Conservation (phyloP, 2,113 vertebrate genomes). For the Tiliqua scincoides region DNA sequence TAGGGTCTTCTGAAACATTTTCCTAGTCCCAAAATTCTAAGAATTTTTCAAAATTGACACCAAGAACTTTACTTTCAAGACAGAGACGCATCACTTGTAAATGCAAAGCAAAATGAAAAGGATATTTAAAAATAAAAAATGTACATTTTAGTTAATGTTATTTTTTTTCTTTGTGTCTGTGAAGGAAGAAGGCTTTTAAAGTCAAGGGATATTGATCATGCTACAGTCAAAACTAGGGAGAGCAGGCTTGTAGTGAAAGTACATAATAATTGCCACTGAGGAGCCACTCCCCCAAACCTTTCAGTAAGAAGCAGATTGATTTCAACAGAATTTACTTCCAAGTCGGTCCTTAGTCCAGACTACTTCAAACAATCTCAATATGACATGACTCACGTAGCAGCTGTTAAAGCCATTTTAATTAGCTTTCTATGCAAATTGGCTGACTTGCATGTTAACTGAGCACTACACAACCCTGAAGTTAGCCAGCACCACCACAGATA, state of each 20-base stretch:
- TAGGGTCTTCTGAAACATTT: neutral
- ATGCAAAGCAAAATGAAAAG: neutral
- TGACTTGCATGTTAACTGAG: neutral
- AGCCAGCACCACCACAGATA: neutral
- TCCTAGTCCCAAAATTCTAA: neutral
- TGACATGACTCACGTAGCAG: no score
- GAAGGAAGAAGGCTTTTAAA: neutral
- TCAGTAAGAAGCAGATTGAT: neutral
- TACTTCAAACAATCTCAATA: neutral
- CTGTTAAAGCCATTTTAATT: neutral
- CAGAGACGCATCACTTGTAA: neutral
- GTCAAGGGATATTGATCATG: neutral
- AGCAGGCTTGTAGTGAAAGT: neutral
- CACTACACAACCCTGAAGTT: neutral
- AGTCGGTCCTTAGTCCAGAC: neutral
- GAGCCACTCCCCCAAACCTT: neutral
- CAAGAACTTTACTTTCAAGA: neutral
- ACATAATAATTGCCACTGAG: no score
- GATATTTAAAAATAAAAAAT: neutral
- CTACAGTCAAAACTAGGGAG: neutral
- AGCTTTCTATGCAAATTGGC: neutral
- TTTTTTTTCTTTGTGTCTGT: neutral
- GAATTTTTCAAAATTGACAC: neutral
- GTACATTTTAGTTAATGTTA: neutral
- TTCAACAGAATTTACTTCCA: no score